A percentile compares a stretch with the other conserved stretches of the same genome.
Evolutionary conservation across 1,140 invertebrate species (phyloP).

Genomic region (Drosophila sturtevanti): DNA sequence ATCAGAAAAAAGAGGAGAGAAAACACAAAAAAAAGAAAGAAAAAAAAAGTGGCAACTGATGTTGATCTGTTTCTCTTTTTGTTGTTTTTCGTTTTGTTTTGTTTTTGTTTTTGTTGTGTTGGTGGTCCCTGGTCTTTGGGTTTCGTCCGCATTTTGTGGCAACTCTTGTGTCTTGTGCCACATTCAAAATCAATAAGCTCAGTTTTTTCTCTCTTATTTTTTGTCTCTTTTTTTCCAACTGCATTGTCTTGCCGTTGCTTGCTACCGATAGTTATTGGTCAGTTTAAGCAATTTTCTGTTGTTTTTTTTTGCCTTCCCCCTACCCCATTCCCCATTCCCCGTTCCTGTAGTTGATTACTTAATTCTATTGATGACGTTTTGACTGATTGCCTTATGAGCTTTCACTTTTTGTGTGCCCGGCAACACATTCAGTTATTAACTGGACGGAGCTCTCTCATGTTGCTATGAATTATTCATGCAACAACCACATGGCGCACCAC

Average conservation of each 20-base stretch:
- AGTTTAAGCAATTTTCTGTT: slow-evolving; percentile 45
- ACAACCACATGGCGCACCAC: slow-evolving; percentile 62
- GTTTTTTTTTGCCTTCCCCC: background rate
- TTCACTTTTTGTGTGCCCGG: slow-evolving; percentile 69
- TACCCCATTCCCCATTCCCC: slow-evolving; percentile 11
- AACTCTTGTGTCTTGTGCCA: slow-evolving; percentile 73
- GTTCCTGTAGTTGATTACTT: slow-evolving; percentile 74
- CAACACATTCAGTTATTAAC: slow-evolving; percentile 67
- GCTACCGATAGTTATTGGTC: slow-evolving; percentile 73
- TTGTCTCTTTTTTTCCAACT: background rate
- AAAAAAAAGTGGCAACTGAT: slow-evolving; percentile 55
- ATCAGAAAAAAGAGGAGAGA: slow-evolving; percentile 42
- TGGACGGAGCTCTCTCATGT: slow-evolving; percentile 40
- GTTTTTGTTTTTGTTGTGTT: slow-evolving; percentile 63
- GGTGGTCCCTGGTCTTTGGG: slow-evolving; percentile 47
- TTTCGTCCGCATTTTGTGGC: slow-evolving; percentile 32
- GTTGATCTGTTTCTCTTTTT: slow-evolving; percentile 26
- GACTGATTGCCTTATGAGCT: slow-evolving; percentile 82
- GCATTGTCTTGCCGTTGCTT: slow-evolving; percentile 33
- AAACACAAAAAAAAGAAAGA: slow-evolving; percentile 31
- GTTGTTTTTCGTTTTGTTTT: background rate
- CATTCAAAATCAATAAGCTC: slow-evolving; percentile 54
- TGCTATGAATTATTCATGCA: slow-evolving; percentile 80
- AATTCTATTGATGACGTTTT: slow-evolving; percentile 82
- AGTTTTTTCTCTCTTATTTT: slow-evolving; percentile 3